Evolutionary conservation across 2,113 vertebrate species (phyloP).

Genomic region (Miniopterus natalensis): DNA sequence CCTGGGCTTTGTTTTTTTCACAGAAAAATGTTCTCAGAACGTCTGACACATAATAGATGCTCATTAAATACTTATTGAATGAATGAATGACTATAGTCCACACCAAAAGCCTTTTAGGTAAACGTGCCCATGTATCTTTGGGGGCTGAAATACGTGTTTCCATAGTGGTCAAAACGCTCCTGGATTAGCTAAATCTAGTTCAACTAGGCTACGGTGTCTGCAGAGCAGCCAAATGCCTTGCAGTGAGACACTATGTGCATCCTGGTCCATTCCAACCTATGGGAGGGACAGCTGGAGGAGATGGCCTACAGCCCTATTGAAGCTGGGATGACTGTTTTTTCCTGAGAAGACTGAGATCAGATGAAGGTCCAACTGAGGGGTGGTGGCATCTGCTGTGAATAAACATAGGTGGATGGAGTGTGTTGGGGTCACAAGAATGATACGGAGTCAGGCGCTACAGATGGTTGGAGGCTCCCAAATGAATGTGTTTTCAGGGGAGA

Average conservation of each 20-base stretch:
- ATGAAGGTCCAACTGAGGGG: neutral
- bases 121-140: neutral
- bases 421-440: neutral
- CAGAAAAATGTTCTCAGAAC: neutral
- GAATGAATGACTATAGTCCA: neutral
- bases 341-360: neutral
- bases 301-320: neutral
- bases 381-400: neutral
- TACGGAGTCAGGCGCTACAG: neutral
- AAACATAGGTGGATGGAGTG: neutral
- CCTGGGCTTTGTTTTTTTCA: slow-evolving; percentile 33
- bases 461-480: neutral
- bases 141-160: neutral
- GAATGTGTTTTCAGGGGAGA: neutral
- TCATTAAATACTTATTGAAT: neutral
- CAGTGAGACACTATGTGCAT: neutral
- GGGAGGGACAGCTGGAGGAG: neutral
- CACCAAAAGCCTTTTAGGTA: neutral
- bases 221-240: neutral
- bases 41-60: neutral
- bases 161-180: neutral
- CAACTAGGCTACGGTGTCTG: neutral
- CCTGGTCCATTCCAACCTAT: neutral
- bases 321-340: neutral
- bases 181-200: neutral